Evolutionary conservation across 2,797 vertebrate species (phyloP), one percentile per base, ranked within the genome.

Genomic region (Clarias fuscus): DNA sequence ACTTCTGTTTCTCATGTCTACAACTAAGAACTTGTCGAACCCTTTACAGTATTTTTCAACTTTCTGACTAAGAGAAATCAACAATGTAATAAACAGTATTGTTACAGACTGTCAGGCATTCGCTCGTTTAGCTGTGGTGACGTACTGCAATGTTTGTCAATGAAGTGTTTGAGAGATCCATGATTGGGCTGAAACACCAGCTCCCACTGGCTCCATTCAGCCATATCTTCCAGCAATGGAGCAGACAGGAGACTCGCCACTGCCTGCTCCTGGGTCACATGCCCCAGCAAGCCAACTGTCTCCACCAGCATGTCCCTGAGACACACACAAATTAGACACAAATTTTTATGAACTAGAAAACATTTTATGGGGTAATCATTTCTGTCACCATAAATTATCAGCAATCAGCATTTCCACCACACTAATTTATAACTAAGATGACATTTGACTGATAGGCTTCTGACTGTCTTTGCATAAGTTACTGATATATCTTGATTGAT

Each of bases 171-270:
- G 24, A 96, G 93, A 18, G 92, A 22, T 40, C 95, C 95, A 1
- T 93, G 91, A 72, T 81, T 53, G 7, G 94, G 94, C 89, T 93
- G 93, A 67, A 96, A 96, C 58, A 96, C 91, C 78, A 95, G 85
- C 84, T 96, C 93, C 96, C 96, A 96, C 11, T 95, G 94, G 86
- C 94, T 95, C 96, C 96, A 96, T 86, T 95, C 90, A 43, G 86
- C 89, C 58, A 96, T 82, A 82, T 96, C 93, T 84, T 96, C 95
- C 91, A 96, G 91, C 62, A 96, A 91, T 18, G 96, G 96, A 83
- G 95, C 95, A 59, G 93, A 93, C 3, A 94, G 91, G 88, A 96
- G 75, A 88, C 94, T 92, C 77, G 91, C 92, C 88, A 95, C 61
- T 3, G 96, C 95, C 86, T 94, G 92, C 1, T 89, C 89, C 30